A percentile compares a stretch with the other conserved stretches of the same genome.
These are phyloP conservation scores for Hemaris fuciformis DNA, from an alignment of 2,888 invertebrate genomes.

Conservation along the genomic window DNA sequence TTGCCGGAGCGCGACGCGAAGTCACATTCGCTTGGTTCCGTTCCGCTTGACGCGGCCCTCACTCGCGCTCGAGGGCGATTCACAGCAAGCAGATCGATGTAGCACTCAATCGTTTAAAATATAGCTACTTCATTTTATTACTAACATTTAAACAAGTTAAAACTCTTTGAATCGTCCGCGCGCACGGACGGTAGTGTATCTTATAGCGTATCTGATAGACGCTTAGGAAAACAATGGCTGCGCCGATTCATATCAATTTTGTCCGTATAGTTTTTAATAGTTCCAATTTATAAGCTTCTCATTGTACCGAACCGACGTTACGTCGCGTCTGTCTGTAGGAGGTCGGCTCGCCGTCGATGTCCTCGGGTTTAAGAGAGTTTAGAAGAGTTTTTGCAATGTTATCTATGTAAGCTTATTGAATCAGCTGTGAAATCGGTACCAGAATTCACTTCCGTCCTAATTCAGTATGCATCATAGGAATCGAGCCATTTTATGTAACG, in stretches of 20 bases:
- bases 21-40: slow-evolving; percentile 52
- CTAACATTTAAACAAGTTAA: slow-evolving; percentile 36
- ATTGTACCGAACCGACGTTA: slow-evolving; percentile 64
- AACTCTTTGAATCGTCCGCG: slow-evolving; percentile 61
- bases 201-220: slow-evolving; percentile 66
- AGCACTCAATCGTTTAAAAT: slow-evolving; percentile 42
- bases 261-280: slow-evolving; percentile 79
- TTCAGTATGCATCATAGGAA: slow-evolving; percentile 80
- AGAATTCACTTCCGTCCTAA: slow-evolving; percentile 82
- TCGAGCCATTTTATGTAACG: slow-evolving; percentile 82
- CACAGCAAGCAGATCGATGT: slow-evolving; percentile 48
- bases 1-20: slow-evolving; percentile 42
- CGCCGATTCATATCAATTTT: slow-evolving; percentile 80
- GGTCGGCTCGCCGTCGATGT: slow-evolving; percentile 51
- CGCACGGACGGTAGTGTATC: slow-evolving; percentile 62
- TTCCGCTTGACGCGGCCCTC: slow-evolving; percentile 36
- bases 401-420: slow-evolving; percentile 78
- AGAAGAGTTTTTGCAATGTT: slow-evolving; percentile 74
- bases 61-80: slow-evolving; percentile 28
- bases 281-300: slow-evolving; percentile 78
- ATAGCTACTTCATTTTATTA: slow-evolving; percentile 41
- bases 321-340: slow-evolving; percentile 60
- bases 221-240: slow-evolving; percentile 76
- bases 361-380: slow-evolving; percentile 65
- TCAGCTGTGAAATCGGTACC: slow-evolving; percentile 80